A percentile compares a stretch with the other conserved stretches of the same genome.
These are phyloP conservation scores for Apotomis capreana DNA, from an alignment of 2,888 invertebrate genomes.

Conservation along the genomic window DNA sequence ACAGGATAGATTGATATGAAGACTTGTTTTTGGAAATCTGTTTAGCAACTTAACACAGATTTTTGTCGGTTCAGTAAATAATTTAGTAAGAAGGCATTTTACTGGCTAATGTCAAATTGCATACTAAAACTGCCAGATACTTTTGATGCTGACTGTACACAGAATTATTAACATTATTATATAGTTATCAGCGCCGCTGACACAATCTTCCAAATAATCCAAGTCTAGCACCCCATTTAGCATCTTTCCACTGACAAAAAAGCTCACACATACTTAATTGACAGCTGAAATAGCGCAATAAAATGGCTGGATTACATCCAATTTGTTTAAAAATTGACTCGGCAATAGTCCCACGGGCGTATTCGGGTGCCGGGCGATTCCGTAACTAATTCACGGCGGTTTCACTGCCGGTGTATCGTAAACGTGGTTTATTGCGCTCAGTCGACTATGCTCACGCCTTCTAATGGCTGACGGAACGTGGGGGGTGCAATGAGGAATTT, in stretches of 20 bases:
- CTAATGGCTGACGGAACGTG: slow-evolving; percentile 21
- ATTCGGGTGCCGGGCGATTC: slow-evolving; percentile 26
- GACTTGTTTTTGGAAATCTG: no score
- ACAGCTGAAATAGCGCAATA: slow-evolving; percentile 32
- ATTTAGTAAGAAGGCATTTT: no score
- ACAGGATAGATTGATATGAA: no score
- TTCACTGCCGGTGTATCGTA: slow-evolving; percentile 38
- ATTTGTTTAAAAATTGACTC: slow-evolving; percentile 40
- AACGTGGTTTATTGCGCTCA: slow-evolving; percentile 38
- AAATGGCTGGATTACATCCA: slow-evolving; percentile 39
- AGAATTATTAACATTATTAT: no score
- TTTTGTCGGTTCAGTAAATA: no score
- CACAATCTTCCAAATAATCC: no score
- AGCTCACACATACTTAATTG: slow-evolving; percentile 17
- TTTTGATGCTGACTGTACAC: no score
- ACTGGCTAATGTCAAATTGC: no score
- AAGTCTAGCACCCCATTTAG: no score
- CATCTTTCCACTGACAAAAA: neutral
- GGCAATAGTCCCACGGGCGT: slow-evolving; percentile 36
- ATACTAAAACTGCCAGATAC: no score
- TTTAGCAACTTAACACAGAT: no score
- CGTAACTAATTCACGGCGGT: slow-evolving; percentile 40
- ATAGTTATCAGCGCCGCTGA: no score
- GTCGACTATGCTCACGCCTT: slow-evolving; percentile 30
- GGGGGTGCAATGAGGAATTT: neutral